A percentile compares a stretch with the other conserved stretches of the same genome.
Evolutionary conservation across 2,113 vertebrate species (phyloP).

Genomic region (Zapornia atra): DNA sequence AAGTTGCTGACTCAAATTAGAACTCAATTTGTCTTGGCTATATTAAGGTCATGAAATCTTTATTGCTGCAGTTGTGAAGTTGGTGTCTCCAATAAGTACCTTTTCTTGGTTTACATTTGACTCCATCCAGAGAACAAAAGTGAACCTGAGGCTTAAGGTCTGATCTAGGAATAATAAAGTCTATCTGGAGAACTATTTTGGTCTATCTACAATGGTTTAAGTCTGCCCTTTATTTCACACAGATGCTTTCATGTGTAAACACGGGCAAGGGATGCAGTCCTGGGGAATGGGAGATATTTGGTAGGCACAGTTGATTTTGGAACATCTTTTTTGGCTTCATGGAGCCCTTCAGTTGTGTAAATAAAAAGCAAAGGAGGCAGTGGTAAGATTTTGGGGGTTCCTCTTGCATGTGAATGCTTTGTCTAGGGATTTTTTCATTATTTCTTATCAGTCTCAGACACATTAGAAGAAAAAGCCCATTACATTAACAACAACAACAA

Average conservation of each 20-base stretch:
- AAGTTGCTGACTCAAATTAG: background rate
- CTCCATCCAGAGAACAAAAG: background rate
- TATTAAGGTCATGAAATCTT: background rate
- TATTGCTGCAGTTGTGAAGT: background rate
- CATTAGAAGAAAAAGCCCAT: too few species aligned
- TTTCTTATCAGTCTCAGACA: background rate
- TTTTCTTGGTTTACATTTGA: background rate
- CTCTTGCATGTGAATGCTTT: background rate
- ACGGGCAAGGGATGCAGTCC: background rate
- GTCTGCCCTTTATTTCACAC: background rate
- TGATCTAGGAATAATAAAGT: background rate
- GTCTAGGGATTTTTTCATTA: background rate
- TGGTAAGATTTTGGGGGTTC: background rate
- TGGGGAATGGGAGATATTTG: background rate
- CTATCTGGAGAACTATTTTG: background rate
- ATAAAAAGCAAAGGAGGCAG: background rate
- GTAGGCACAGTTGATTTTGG: background rate
- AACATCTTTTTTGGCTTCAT: background rate
- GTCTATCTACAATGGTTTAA: background rate
- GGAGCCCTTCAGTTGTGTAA: conserved; percentile 18
- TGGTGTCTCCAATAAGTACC: background rate
- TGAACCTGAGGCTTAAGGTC: background rate
- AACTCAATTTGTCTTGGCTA: background rate
- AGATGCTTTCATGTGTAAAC: background rate
- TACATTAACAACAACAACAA: background rate